Conservation (phyloP, 2,797 vertebrate genomes). For the Crypturellus tataupa region DNA sequence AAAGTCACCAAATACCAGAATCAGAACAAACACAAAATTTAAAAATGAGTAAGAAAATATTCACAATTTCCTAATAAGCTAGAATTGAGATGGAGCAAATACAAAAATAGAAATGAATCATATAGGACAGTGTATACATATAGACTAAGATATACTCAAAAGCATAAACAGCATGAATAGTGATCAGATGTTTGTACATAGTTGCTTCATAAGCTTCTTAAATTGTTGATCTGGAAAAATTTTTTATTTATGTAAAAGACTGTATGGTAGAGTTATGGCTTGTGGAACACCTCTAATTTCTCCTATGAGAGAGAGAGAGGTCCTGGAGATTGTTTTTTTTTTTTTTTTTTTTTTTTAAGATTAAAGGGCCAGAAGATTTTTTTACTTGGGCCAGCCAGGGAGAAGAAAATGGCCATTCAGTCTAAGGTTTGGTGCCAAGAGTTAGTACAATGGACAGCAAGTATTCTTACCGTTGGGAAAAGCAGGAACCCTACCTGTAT, state of each 20-base stretch:
- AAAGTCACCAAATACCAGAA: conserved; percentile 26
- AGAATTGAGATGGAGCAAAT: not conserved
- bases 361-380: not conserved
- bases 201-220: conserved; percentile 29
- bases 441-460: not conserved
- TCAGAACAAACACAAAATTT: not conserved
- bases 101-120: conserved; percentile 21
- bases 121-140: not conserved
- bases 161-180: conserved; percentile 36
- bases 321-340: not conserved
- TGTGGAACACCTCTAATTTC: not conserved
- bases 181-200: conserved; percentile 33
- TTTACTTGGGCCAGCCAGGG: not conserved
- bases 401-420: not conserved
- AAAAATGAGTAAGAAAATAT: not conserved
- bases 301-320: not conserved
- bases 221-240: conserved; percentile 52
- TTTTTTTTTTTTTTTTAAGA: not conserved
- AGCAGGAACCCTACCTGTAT: not conserved
- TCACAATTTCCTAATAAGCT: not conserved
- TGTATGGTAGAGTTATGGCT: not conserved
- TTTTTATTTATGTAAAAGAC: conserved; percentile 11
- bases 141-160: not conserved
- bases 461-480: not conserved
- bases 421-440: not conserved